These are phyloP conservation scores for Drosophila micromelanica DNA, from an alignment of 1,140 invertebrate species.

Conservation along the genomic window DNA sequence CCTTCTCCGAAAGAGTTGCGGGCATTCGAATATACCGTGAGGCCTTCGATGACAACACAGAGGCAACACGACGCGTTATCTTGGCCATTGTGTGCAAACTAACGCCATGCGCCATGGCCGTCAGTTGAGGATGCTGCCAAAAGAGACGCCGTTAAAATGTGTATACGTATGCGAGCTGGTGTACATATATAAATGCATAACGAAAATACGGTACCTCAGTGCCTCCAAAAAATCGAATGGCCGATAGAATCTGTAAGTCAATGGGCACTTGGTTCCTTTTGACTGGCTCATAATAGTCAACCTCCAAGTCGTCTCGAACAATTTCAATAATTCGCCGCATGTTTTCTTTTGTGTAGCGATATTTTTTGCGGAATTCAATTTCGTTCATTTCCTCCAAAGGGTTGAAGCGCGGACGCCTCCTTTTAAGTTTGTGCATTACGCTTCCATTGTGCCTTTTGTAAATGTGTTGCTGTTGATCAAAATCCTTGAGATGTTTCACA, in stretches of 20 bases:
- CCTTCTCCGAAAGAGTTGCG: conserved; percentile 70
- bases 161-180: neutral
- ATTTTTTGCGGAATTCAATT: conserved; percentile 65
- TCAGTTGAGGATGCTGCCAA: conserved; percentile 61
- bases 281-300: conserved; percentile 58
- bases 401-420: conserved; percentile 53
- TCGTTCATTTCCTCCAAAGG: conserved; percentile 67
- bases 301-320: conserved; percentile 71
- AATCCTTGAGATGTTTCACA: conserved; percentile 51
- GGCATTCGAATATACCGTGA: conserved; percentile 76
- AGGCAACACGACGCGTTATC: conserved; percentile 69
- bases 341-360: conserved; percentile 74
- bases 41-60: conserved; percentile 68
- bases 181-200: neutral
- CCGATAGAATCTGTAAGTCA: conserved; percentile 69
- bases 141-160: neutral
- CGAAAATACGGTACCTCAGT: conserved; percentile 58
- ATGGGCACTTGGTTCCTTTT: conserved; percentile 71
- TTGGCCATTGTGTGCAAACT: conserved; percentile 62
- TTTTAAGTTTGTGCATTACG: conserved; percentile 15
- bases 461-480: conserved; percentile 13
- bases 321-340: conserved; percentile 71
- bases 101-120: conserved; percentile 65
- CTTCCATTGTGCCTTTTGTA: neutral
- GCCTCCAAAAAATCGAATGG: conserved; percentile 66